Evolutionary conservation across 2,797 vertebrate genomes (phyloP).

Genomic region (Anas capensis): DNA sequence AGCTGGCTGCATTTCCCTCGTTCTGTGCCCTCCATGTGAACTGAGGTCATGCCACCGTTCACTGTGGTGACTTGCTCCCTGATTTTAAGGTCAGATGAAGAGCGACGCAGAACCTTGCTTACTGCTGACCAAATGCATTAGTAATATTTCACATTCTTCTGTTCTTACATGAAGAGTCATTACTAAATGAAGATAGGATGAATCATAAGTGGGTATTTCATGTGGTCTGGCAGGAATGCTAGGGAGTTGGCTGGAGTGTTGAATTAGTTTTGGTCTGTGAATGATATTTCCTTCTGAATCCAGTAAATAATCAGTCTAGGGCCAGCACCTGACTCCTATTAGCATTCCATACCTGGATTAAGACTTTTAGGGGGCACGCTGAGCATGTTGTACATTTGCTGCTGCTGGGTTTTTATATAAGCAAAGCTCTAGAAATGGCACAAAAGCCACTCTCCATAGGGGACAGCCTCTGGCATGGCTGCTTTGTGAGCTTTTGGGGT

Average conservation of each 20-base stretch:
- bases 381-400: rapidly evolving
- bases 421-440: neutral
- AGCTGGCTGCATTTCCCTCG: neutral
- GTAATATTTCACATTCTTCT: neutral
- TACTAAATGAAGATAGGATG: neutral
- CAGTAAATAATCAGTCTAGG: neutral
- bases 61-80: neutral
- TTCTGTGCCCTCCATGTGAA: neutral
- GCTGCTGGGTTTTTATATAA: neutral
- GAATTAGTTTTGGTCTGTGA: neutral
- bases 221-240: neutral
- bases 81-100: neutral
- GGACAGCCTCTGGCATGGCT: neutral
- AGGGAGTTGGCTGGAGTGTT: neutral
- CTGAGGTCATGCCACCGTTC: neutral
- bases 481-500: neutral
- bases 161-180: neutral
- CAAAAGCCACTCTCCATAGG: neutral
- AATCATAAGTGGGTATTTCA: neutral
- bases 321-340: slow-evolving; percentile 22
- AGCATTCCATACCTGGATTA: neutral
- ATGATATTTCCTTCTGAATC: neutral
- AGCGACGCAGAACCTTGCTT: neutral
- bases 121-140: neutral
- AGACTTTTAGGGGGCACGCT: neutral